Evolutionary conservation across 2,888 invertebrate species (phyloP).

Genomic region (Subacronicta megacephala): DNA sequence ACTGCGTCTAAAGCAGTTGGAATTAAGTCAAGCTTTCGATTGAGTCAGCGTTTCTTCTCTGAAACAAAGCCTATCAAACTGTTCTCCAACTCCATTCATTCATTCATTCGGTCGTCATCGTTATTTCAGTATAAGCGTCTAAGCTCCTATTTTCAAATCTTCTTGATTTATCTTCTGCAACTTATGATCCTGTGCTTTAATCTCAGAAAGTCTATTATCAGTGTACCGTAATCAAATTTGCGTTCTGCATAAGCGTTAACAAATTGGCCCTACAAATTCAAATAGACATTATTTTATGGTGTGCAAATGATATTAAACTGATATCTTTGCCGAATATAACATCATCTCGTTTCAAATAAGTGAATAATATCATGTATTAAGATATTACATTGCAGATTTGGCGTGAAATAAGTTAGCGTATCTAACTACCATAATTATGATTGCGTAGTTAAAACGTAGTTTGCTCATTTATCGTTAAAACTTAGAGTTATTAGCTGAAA

Average conservation of each 20-base stretch:
- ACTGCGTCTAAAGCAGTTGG: too few species aligned
- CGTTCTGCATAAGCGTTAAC: not conserved
- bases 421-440: conserved; percentile 23
- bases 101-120: too few species aligned
- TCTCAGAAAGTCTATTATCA: too few species aligned
- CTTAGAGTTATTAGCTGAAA: not conserved
- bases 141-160: too few species aligned
- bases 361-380: conserved; percentile 43
- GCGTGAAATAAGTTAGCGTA: conserved; percentile 37
- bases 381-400: conserved; percentile 37
- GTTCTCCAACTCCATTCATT: too few species aligned
- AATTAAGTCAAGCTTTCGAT: too few species aligned
- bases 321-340: not conserved
- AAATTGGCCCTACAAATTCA: not conserved
- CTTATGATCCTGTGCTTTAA: too few species aligned
- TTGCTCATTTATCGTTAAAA: conserved; percentile 15
- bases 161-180: too few species aligned
- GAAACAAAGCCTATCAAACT: too few species aligned
- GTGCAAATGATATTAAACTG: not conserved
- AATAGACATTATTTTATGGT: not conserved
- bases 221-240: too few species aligned
- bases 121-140: too few species aligned
- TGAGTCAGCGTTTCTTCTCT: too few species aligned
- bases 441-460: conserved; percentile 27
- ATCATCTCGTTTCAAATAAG: conserved; percentile 10